Evolutionary conservation across 2,113 vertebrate genomes (phyloP).

Genomic region (Anarhynchus alexandrinus): DNA sequence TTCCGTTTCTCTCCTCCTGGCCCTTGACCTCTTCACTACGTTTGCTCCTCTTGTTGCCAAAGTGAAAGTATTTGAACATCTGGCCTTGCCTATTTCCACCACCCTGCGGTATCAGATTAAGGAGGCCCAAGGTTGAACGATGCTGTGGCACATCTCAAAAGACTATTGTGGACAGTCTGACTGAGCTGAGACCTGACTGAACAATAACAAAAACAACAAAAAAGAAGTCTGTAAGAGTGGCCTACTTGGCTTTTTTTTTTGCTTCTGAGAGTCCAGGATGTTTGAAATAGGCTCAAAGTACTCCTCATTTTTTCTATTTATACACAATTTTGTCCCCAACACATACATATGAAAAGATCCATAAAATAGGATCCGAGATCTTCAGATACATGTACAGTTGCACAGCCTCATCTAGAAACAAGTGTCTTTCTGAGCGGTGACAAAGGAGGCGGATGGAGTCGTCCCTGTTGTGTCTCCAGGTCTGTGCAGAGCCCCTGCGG

Average conservation of each 20-base stretch:
- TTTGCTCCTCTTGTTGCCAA: conserved; percentile 67
- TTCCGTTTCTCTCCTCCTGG: conserved; percentile 18
- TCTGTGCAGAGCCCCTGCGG: neutral
- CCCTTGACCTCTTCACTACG: conserved; percentile 63
- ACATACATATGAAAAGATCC: neutral
- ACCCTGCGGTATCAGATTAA: conserved; percentile 67
- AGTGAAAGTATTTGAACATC: conserved; percentile 72
- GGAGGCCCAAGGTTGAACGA: conserved; percentile 63
- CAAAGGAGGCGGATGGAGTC: neutral
- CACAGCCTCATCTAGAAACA: neutral
- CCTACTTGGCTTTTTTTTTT: neutral
- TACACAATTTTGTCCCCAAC: neutral
- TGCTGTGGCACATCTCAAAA: conserved; percentile 49
- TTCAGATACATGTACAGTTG: neutral
- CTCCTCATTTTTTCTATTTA: neutral
- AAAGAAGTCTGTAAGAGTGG: neutral
- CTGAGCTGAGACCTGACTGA: neutral
- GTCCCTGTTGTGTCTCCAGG: neutral
- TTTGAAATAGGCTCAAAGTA: neutral
- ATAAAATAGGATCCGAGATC: neutral
- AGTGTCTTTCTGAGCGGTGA: neutral
- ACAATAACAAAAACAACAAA: neutral
- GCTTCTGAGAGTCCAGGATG: neutral
- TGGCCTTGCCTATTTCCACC: conserved; percentile 68
- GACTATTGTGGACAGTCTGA: neutral